A percentile compares a stretch with the other conserved stretches of the same genome.
Conservation (phyloP, 1,140 invertebrate genomes). For the Bactericera cockerelli region DNA sequence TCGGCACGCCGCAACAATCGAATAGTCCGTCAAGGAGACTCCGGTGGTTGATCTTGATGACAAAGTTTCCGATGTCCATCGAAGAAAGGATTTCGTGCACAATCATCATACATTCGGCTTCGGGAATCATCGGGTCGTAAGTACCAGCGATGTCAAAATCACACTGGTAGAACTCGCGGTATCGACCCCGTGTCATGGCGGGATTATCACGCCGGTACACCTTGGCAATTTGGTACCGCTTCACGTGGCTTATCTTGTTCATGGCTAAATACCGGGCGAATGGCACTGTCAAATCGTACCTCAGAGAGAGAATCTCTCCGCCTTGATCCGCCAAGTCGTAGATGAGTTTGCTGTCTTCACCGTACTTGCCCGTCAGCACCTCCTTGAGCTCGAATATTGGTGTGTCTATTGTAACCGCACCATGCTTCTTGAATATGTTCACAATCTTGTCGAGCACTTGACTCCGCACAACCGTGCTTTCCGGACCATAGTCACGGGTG, state of each 20-base stretch:
- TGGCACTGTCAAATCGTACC: slow-evolving; percentile 43
- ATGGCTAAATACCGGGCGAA: slow-evolving; percentile 57
- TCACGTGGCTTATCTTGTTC: slow-evolving; percentile 50
- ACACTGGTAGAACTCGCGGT: slow-evolving; percentile 59
- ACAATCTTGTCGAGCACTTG: slow-evolving; percentile 78
- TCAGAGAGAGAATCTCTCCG: slow-evolving; percentile 39
- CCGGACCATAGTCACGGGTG: slow-evolving; percentile 83
- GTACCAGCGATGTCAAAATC: slow-evolving; percentile 60
- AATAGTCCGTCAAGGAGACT: slow-evolving; percentile 53
- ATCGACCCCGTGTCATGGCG: slow-evolving; percentile 47
- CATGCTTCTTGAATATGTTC: slow-evolving; percentile 42
- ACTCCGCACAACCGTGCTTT: slow-evolving; percentile 84
- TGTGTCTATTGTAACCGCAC: slow-evolving; percentile 51
- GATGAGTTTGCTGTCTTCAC: slow-evolving; percentile 57
- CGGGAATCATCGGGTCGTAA: slow-evolving; percentile 50
- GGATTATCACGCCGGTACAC: slow-evolving; percentile 57
- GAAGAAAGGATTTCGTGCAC: slow-evolving; percentile 42
- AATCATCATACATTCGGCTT: slow-evolving; percentile 50
- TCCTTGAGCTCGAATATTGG: slow-evolving; percentile 58
- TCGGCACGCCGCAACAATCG: slow-evolving; percentile 44
- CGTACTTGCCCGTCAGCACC: slow-evolving; percentile 57
- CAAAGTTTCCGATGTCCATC: slow-evolving; percentile 41
- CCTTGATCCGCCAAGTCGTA: slow-evolving; percentile 55
- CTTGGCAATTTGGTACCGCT: slow-evolving; percentile 40
- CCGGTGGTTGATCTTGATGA: slow-evolving; percentile 51